Conservation (phyloP, 2,797 vertebrate species). For the Chromobotia macracanthus region DNA sequence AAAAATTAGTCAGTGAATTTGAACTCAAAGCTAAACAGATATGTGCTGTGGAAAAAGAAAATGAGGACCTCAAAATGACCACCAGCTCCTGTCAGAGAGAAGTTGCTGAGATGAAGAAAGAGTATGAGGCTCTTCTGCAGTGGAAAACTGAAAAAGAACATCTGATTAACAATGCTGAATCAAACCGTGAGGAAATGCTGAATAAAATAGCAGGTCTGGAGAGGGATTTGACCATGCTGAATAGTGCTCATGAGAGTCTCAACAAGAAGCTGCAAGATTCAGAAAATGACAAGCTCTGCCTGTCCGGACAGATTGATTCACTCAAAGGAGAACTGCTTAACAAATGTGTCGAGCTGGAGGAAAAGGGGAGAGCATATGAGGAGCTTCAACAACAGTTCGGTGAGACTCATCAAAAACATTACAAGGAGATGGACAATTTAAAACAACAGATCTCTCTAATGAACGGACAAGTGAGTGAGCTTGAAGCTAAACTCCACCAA, state of each 20-base stretch:
- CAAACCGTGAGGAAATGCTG: slow-evolving; percentile 78
- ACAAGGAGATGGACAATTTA: slow-evolving; percentile 84
- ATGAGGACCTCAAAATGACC: slow-evolving; percentile 70
- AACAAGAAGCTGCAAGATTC: slow-evolving; percentile 69
- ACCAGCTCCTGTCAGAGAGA: slow-evolving; percentile 76
- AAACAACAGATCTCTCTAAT: slow-evolving; percentile 77
- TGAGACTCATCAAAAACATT: slow-evolving; percentile 77
- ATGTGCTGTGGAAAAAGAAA: slow-evolving; percentile 73
- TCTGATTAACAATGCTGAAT: slow-evolving; percentile 73
- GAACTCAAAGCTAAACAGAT: slow-evolving; percentile 77
- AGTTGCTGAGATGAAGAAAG: slow-evolving; percentile 74
- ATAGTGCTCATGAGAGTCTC: slow-evolving; percentile 63
- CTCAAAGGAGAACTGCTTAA: slow-evolving; percentile 78
- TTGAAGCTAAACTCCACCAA: slow-evolving; percentile 75
- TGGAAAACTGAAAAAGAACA: slow-evolving; percentile 85
- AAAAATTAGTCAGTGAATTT: slow-evolving; percentile 79
- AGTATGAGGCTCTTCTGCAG: slow-evolving; percentile 74
- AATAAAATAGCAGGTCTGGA: slow-evolving; percentile 79
- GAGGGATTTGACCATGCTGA: slow-evolving; percentile 69
- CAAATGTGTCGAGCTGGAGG: slow-evolving; percentile 80
- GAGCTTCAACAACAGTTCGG: slow-evolving; percentile 74
- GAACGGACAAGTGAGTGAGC: slow-evolving; percentile 71
- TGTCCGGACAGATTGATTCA: slow-evolving; percentile 75
- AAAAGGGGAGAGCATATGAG: slow-evolving; percentile 72
- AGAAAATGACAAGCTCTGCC: slow-evolving; percentile 75